Evolutionary conservation across 1,140 invertebrate genomes (phyloP).

Genomic region (Parapsyche elsis): DNA sequence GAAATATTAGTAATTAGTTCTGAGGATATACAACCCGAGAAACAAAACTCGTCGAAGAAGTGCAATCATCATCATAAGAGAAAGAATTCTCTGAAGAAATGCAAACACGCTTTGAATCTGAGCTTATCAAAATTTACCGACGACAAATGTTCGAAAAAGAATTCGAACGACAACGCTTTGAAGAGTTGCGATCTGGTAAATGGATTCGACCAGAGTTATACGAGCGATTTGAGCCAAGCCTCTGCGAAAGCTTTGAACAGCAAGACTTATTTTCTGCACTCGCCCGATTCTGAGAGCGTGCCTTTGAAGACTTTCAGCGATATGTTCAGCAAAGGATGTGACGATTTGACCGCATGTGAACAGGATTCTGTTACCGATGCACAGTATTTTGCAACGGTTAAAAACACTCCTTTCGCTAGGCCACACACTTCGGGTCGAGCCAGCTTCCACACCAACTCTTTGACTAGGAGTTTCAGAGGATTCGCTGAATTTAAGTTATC

Average conservation of each 20-base stretch:
- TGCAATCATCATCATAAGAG: conserved; percentile 52
- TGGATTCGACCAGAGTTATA: conserved; percentile 59
- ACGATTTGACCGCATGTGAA: conserved; percentile 50
- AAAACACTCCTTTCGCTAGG: conserved; percentile 58
- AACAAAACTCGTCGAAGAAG: conserved; percentile 26
- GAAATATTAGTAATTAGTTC: conserved; percentile 67
- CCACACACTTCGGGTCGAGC: conserved; percentile 46
- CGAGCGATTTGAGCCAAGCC: conserved; percentile 61
- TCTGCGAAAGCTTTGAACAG: conserved; percentile 21
- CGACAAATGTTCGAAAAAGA: conserved; percentile 40
- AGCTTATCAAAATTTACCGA: conserved; percentile 50
- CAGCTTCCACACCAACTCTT: conserved; percentile 56
- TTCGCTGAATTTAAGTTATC: conserved; percentile 62
- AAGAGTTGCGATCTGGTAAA: conserved; percentile 52
- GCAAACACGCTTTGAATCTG: conserved; percentile 54
- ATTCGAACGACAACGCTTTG: conserved; percentile 38
- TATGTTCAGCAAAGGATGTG: conserved; percentile 58
- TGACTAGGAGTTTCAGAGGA: conserved; percentile 63
- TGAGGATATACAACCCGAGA: conserved; percentile 64
- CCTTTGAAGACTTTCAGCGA: conserved; percentile 63
- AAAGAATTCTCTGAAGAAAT: conserved; percentile 54
- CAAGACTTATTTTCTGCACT: conserved; percentile 53
- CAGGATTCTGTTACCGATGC: conserved; percentile 59
- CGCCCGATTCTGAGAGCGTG: conserved; percentile 59
- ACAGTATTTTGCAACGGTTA: conserved; percentile 63